Evolutionary conservation across 2,797 vertebrate species (phyloP), one percentile per base, ranked within the genome.

Genomic region (Sebastes taczanowskii): DNA sequence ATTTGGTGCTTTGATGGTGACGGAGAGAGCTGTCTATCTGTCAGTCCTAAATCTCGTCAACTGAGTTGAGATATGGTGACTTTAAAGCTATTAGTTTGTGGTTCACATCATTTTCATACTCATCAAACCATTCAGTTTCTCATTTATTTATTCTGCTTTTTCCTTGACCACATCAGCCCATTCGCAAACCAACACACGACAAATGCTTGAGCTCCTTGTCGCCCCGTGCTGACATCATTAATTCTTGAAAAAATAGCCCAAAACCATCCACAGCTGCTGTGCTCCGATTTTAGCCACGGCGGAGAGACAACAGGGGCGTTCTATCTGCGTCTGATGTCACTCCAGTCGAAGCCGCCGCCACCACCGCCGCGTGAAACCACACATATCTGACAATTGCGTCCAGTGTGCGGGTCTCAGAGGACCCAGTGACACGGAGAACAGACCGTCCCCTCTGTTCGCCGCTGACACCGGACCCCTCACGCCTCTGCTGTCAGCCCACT

Each of bases 261-360:
- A 89, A 83, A 69, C 20, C 34, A 38, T 64, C 76, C 74, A 68
- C 59, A 66, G 56, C 72, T 70, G 73, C 77, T 9, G 8, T 9
- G 20, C 22, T 79, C 83, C 68, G 34, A 76, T 14, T 89, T 87
- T 83, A 83, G 78, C 77, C 49, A 55, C 3, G 27, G 4, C 25
- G 4, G 38, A 88, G 86, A 93, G 86, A 93, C 92, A 93, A 90
- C 80, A 23, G 71, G 73, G 71, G 82, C 34, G 77, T 86, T 94
- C 77, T 89, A 75, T 80, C 82, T 65, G 80, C 77, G 38, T 86
- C 90, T 92, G 94, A 95, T 92, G 92, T 94, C 92, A 94, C 91
- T 74, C 79, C 86, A 88, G 83, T 72, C 71, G 13, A 81, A 82
- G 89, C 90, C 82, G 88, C 27, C 27, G 27, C 90, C 82, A 11